Conservation (phyloP, 2,113 vertebrate species). For the mouse (Mus musculus) region DNA sequence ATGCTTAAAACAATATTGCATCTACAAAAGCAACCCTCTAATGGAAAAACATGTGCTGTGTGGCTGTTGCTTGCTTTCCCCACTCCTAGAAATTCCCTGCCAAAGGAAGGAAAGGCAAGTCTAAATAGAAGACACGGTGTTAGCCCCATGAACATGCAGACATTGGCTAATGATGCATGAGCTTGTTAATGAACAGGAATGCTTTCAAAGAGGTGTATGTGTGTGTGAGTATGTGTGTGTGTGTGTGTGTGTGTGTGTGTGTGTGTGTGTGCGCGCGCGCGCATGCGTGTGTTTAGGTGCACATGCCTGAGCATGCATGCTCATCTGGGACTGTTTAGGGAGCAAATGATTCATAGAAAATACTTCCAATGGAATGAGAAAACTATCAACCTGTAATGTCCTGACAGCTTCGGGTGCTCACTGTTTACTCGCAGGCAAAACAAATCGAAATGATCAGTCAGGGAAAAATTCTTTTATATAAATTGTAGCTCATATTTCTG, state of each 20-base stretch:
- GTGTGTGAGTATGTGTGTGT: not conserved
- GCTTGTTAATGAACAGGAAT: not conserved
- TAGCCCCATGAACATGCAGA: not conserved
- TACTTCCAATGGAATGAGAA: not conserved
- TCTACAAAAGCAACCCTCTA: not conserved
- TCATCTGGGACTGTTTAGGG: not conserved
- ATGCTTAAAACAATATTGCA: not conserved
- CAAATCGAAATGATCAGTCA: constrained; percentile 6
- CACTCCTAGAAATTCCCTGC: not conserved
- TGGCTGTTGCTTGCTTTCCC: not conserved
- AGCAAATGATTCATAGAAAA: not conserved
- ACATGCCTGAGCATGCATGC: not conserved
- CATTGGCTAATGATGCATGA: not conserved
- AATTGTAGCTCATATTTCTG: not conserved
- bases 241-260: not conserved
- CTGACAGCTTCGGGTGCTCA: not conserved
- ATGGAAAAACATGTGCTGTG: not conserved
- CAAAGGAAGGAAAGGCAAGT: not conserved
- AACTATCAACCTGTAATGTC: not conserved
- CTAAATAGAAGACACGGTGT: not conserved
- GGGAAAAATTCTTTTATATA: not conserved
- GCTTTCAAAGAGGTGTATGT: not conserved
- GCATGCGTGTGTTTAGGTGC: not conserved
- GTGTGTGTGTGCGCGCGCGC: not conserved
- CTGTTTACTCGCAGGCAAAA: not conserved